Conservation (phyloP, 2,888 invertebrate species). For the Acholoe squamosa region DNA sequence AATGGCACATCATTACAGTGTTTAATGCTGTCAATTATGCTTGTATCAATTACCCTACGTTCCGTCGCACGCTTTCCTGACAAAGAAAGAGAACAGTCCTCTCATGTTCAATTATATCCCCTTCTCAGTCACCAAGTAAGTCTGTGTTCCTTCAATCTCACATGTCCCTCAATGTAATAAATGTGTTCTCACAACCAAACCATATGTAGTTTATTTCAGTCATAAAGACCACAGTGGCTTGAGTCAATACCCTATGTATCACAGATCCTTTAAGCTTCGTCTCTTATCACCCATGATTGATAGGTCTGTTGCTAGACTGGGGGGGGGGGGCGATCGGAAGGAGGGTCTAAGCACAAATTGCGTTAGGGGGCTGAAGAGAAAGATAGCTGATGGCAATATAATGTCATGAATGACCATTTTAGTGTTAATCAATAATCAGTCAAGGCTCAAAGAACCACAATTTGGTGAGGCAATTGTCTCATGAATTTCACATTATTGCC, state of each 20-base stretch:
- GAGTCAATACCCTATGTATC: neutral
- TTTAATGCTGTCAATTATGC: too few species aligned
- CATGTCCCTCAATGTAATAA: too few species aligned
- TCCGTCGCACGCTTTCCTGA: too few species aligned
- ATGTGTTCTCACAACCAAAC: neutral
- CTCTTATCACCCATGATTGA: neutral
- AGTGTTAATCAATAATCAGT: neutral
- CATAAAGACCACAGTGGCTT: too few species aligned
- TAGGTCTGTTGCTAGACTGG: neutral
- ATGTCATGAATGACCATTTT: neutral
- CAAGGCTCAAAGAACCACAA: neutral
- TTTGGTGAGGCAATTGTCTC: neutral
- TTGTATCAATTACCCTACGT: too few species aligned
- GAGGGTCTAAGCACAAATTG: neutral
- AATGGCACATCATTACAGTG: too few species aligned
- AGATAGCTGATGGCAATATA: slow-evolving; percentile 3
- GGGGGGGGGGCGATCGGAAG: neutral
- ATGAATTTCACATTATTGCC: neutral
- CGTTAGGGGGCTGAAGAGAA: neutral
- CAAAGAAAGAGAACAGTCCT: too few species aligned
- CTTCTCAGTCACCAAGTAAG: too few species aligned
- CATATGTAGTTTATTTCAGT: neutral
- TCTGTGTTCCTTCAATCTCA: too few species aligned
- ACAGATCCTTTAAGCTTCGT: neutral
- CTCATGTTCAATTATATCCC: too few species aligned